Conservation (phyloP, 2,888 invertebrate genomes). For the Ormyrus labotus region DNA sequence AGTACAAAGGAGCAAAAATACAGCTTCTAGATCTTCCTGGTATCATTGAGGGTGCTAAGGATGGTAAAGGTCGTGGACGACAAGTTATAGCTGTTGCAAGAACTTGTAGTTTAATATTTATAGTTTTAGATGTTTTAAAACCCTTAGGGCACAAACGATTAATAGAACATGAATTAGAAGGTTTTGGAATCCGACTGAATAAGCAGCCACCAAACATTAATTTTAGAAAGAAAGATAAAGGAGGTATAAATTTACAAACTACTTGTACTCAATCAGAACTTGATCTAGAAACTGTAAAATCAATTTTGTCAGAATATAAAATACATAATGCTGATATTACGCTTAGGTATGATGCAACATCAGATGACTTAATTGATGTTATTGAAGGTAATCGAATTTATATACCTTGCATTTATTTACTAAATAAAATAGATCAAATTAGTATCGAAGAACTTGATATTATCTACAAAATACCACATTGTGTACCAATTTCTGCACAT, state of each 20-base stretch:
- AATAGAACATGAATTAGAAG: constrained; percentile 98
- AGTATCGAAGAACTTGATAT: constrained; percentile 97
- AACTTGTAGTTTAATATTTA: constrained; percentile 98
- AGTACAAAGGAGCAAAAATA: constrained; percentile 99
- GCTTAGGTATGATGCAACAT: constrained; percentile 94
- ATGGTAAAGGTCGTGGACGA: constrained; percentile 98
- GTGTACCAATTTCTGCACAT: constrained; percentile 99
- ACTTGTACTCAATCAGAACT: constrained; percentile 94
- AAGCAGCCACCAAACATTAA: constrained; percentile 98
- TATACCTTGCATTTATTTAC: constrained; percentile 97
- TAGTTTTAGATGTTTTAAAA: constrained; percentile 97
- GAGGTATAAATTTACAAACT: constrained; percentile 96
- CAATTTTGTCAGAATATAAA: constrained; percentile 97
- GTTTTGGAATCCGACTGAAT: constrained; percentile 96
- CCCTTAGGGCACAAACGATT: constrained; percentile 97
- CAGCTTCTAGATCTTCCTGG: constrained; percentile 98
- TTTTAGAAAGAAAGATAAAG: constrained; percentile 98
- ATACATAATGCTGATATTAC: constrained; percentile 99
- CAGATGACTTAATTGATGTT: constrained; percentile 98
- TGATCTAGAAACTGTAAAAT: constrained; percentile 95
- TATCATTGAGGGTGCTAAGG: constrained; percentile 99
- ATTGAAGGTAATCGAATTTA: constrained; percentile 99
- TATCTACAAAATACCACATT: constrained; percentile 99
- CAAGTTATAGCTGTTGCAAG: constrained; percentile 99
- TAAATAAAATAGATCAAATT: constrained; percentile 99